Evolutionary conservation across 2,888 invertebrate species (phyloP), one percentile per base, ranked within the genome.

Genomic region (Diarsia dahlii): DNA sequence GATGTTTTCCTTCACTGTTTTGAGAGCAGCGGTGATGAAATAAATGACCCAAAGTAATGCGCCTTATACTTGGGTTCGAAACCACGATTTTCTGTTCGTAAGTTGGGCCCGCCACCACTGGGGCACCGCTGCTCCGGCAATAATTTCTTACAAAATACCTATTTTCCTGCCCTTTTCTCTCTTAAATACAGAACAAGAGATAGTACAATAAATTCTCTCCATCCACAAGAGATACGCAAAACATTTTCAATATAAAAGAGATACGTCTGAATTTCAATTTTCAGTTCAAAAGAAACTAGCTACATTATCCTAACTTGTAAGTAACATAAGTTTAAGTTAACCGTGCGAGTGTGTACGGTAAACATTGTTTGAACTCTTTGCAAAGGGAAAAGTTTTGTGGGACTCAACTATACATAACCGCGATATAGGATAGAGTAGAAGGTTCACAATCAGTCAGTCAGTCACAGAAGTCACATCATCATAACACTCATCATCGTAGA

Each of bases 271-370:
- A 81, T 75, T 82, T 75, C 69, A 85, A 82, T 81, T 76, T 82
- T 28, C 52, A 46, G 68, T 65, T 62, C n/a, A 73, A 85, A 84
- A 85, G 63, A 71, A 84, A 85, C 70, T 64, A 71, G 72, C 28
- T 28, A 68, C 64, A 85, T 82, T 82, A 73, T 15, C n/a, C 67
- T 64, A 82, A 82, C 70, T 82, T 82, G 71, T 82, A 67, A 76
- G 85, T 72, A 77, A 67, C 82, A 50, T 81, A 76, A 71, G 76
- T 85, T 85, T 28, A 76, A 76, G 71, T 82, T 81, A 82, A 81
- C 82, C 58, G 23, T 81, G 50, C 52, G 60, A 81, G 68, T 52
- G 58, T 63, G 28, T 62, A 74, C 58, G 15, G 56, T 71, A 81
- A 85, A 85, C 71, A 85, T 69, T 82, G 71, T 85, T 81, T 81